Evolutionary conservation across 2,797 vertebrate species (phyloP).

Genomic region (Bovichtus diacanthus): DNA sequence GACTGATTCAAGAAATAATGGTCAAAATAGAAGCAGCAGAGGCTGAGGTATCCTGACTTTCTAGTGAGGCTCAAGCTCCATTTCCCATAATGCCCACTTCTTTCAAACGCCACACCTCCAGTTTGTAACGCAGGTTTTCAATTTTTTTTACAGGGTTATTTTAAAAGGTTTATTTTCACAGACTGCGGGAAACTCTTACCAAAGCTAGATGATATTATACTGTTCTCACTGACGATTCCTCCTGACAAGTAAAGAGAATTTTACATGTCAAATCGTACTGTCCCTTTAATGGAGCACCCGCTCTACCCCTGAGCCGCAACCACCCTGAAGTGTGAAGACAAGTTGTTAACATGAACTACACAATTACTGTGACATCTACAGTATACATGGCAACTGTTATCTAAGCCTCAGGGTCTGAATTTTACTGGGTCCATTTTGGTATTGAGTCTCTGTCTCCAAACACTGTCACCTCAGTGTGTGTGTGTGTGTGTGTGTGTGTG

Average conservation of each 20-base stretch:
- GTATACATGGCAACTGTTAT: conserved; percentile 1
- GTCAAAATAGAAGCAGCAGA: too few species aligned
- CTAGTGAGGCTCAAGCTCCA: background rate
- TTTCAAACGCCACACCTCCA: too few species aligned
- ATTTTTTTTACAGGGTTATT: background rate
- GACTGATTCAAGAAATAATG: too few species aligned
- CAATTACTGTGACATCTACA: conserved; percentile 26
- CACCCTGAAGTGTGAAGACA: conserved; percentile 11
- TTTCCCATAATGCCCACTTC: background rate
- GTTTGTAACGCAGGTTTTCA: background rate
- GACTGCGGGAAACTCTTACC: background rate
- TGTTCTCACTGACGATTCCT: background rate
- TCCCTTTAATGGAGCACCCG: background rate
- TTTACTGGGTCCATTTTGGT: background rate
- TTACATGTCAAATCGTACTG: background rate
- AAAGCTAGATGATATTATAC: background rate
- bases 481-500: too few species aligned
- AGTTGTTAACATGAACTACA: conserved; percentile 13
- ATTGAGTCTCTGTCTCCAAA: background rate
- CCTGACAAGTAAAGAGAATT: background rate
- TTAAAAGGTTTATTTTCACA: background rate
- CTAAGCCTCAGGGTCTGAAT: background rate
- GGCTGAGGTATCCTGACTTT: too few species aligned
- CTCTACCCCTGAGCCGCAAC: background rate
- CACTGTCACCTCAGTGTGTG: background rate